These are phyloP conservation scores for Indicator indicator DNA, from an alignment of 2,113 vertebrate species.

Conservation along the genomic window DNA sequence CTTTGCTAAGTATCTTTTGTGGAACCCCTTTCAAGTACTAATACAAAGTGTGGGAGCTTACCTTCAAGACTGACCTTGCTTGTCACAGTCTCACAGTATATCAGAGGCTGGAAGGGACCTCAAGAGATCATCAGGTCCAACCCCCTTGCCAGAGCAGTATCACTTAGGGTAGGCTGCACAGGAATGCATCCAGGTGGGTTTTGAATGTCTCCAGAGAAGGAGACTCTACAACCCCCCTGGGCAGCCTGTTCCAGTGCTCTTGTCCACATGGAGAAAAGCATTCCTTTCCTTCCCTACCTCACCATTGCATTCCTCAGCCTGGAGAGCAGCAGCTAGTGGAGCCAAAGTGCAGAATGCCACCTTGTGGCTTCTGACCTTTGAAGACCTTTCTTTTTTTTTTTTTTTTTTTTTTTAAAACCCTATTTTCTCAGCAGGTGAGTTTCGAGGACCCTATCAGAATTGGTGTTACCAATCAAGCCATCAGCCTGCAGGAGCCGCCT, in stretches of 20 bases:
- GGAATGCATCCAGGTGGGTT: too few relatives aligned
- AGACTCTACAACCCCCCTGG: too few relatives aligned
- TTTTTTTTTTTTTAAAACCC: too few relatives aligned
- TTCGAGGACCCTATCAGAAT: background rate
- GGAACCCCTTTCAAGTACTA: background rate
- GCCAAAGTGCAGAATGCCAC: background rate
- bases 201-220: too few relatives aligned
- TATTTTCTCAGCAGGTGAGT: background rate
- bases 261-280: fast-evolving
- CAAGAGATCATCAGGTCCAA: too few relatives aligned
- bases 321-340: background rate
- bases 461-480: background rate
- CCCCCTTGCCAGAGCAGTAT: too few relatives aligned
- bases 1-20: background rate
- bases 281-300: background rate
- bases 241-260: too few relatives aligned
- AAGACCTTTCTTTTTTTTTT: background rate
- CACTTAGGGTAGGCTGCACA: too few relatives aligned
- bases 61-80: background rate
- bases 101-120: too few relatives aligned
- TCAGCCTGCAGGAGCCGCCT: background rate
- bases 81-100: too few relatives aligned
- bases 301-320: background rate
- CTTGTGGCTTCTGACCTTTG: background rate
- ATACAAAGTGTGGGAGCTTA: background rate